Percentiles rank a stretch among this genome's conserved stretches.
Evolutionary conservation across 2,113 vertebrate genomes (phyloP).

Genomic region (Thomomys bottae): DNA sequence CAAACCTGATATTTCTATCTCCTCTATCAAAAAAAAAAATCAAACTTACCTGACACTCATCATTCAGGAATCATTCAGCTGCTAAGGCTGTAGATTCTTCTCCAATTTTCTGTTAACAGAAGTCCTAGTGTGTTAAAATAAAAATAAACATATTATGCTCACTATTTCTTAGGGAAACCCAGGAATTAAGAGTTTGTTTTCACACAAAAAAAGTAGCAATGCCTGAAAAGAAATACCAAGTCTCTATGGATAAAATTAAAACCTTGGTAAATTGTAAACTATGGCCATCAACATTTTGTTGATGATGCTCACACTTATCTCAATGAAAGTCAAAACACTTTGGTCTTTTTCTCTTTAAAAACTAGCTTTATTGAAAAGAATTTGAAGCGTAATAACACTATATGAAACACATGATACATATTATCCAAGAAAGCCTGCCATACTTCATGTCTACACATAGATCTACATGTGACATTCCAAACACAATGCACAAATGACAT

Average conservation of each 20-base stretch:
- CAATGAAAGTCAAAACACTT: constrained; percentile 44
- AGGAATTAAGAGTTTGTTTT: background rate
- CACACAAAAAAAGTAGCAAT: background rate
- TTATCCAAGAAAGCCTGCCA: constrained; percentile 82
- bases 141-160: constrained; percentile 9
- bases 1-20: no score
- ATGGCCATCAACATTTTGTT: no score
- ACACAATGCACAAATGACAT: constrained; percentile 74
- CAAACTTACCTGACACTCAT: no score
- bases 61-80: background rate
- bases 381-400: constrained; percentile 77
- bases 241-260: constrained; percentile 32
- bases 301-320: background rate
- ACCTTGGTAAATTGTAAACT: background rate
- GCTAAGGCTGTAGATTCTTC: constrained; percentile 21
- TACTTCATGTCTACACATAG: constrained; percentile 74
- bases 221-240: background rate
- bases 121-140: constrained; percentile 46
- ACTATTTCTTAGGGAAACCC: constrained; percentile 7
- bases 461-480: constrained; percentile 72
- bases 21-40: no score
- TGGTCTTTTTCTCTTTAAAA: constrained; percentile 79
- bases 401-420: constrained; percentile 79
- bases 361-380: constrained; percentile 85
- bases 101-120: constrained; percentile 36